Evolutionary conservation across 2,888 invertebrate genomes (phyloP).

Genomic region (Yponomeuta malinellus): DNA sequence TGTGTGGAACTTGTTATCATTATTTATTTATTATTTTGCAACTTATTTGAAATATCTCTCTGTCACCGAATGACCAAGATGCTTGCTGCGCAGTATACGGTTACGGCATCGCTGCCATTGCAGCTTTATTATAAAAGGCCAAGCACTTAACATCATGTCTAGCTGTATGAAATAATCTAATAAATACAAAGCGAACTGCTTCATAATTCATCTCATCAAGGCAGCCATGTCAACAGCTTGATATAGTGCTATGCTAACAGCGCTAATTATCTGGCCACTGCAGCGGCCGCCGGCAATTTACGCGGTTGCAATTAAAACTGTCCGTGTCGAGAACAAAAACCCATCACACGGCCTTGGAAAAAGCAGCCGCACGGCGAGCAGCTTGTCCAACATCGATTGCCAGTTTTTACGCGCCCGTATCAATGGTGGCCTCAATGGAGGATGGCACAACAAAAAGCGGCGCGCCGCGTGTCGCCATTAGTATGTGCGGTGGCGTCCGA

Average conservation of each 20-base stretch:
- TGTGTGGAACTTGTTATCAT: no score
- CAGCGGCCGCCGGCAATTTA: conserved; percentile 24
- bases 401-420: conserved; percentile 57
- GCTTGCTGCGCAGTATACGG: no score
- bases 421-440: conserved; percentile 69
- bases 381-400: conserved; percentile 43
- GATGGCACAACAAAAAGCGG: conserved; percentile 49
- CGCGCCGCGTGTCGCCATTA: conserved; percentile 68
- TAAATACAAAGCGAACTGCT: background rate
- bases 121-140: background rate
- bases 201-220: background rate
- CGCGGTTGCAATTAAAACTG: conserved; percentile 46
- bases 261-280: background rate
- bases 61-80: no score
- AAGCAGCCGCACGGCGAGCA: conserved; percentile 51
- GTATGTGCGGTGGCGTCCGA: conserved; percentile 62
- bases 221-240: background rate
- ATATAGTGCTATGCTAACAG: background rate
- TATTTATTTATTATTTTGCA: no score
- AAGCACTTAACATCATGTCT: background rate
- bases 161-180: background rate
- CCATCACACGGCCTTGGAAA: conserved; percentile 64
- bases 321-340: conserved; percentile 52
- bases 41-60: no score
- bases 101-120: no score